Conservation (phyloP, 2,888 invertebrate genomes). For the Beris chalybata region DNA sequence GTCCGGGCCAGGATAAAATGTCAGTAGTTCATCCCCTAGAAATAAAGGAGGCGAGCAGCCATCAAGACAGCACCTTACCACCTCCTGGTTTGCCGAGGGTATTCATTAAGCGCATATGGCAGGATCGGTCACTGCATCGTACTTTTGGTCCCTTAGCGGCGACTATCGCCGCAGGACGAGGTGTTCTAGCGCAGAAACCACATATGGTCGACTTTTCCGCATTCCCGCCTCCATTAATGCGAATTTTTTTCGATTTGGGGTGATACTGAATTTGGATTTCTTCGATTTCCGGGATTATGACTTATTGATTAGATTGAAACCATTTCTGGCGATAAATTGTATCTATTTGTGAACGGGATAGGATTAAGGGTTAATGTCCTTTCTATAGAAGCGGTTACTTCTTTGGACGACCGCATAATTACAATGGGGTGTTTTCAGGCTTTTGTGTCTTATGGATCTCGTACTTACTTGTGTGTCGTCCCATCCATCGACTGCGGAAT, state of each 20-base stretch:
- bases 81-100: slow-evolving; percentile 3
- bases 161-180: slow-evolving; percentile 27
- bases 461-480: too few relatives aligned
- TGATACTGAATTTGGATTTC: slow-evolving; percentile 19
- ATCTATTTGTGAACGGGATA: slow-evolving; percentile 5
- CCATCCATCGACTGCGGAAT: neutral
- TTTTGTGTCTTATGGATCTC: neutral
- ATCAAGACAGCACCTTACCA: slow-evolving; percentile 4
- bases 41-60: slow-evolving; percentile 23
- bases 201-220: slow-evolving; percentile 37
- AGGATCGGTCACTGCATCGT: slow-evolving; percentile 19
- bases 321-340: slow-evolving; percentile 10
- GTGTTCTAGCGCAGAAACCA: slow-evolving; percentile 33
- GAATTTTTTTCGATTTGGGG: slow-evolving; percentile 10
- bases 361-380: slow-evolving; percentile 38
- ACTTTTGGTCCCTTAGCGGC: slow-evolving; percentile 13
- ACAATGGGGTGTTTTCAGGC: slow-evolving; percentile 3
- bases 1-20: slow-evolving; percentile 24
- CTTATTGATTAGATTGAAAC: slow-evolving; percentile 36
- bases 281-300: slow-evolving; percentile 39
- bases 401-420: neutral
- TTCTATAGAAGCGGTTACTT: neutral
- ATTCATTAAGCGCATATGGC: slow-evolving; percentile 34
- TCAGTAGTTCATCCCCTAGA: slow-evolving; percentile 2
- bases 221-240: slow-evolving; percentile 33